phyloP scores from a whole-genome alignment of 2,888 invertebrate genomes.

The Hypercompe scribonia region DNA sequence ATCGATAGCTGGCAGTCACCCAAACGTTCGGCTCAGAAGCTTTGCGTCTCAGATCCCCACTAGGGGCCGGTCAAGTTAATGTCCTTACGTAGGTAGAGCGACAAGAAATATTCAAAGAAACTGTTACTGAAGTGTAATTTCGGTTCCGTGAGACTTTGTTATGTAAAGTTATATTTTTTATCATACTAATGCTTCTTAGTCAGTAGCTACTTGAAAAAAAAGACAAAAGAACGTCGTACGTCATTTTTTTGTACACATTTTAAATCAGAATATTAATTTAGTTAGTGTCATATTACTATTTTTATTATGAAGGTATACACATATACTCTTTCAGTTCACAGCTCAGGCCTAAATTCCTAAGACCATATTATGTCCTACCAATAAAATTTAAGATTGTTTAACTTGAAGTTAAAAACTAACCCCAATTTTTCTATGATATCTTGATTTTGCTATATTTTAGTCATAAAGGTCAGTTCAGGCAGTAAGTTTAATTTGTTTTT shows the following conservation, averaged over 20 bases:
- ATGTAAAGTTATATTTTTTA: not conserved
- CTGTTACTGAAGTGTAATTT: not conserved
- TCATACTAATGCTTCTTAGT: not conserved
- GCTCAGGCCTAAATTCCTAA: too few relatives aligned
- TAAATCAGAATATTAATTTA: too few relatives aligned
- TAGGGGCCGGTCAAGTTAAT: conserved; percentile 64
- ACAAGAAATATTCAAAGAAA: conserved; percentile 11
- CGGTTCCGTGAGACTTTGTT: not conserved
- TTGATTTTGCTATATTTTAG: too few relatives aligned
- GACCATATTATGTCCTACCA: not conserved
- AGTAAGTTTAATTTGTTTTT: not conserved
- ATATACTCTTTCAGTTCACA: too few relatives aligned
- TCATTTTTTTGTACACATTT: too few relatives aligned
- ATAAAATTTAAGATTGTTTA: too few relatives aligned
- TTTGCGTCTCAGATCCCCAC: conserved; percentile 60
- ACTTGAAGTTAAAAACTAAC: too few relatives aligned
- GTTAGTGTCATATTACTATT: not conserved
- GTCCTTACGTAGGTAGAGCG: conserved; percentile 47
- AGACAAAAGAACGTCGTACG: too few relatives aligned
- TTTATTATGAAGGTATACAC: too few relatives aligned
- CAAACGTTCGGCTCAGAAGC: conserved; percentile 60
- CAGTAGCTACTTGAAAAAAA: not conserved
- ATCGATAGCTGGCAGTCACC: conserved; percentile 68
- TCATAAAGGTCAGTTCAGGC: too few relatives aligned
- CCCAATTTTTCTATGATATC: too few relatives aligned